Evolutionary conservation across 2,113 vertebrate genomes (phyloP).

Genomic region (Hippoglossus stenolepis): DNA sequence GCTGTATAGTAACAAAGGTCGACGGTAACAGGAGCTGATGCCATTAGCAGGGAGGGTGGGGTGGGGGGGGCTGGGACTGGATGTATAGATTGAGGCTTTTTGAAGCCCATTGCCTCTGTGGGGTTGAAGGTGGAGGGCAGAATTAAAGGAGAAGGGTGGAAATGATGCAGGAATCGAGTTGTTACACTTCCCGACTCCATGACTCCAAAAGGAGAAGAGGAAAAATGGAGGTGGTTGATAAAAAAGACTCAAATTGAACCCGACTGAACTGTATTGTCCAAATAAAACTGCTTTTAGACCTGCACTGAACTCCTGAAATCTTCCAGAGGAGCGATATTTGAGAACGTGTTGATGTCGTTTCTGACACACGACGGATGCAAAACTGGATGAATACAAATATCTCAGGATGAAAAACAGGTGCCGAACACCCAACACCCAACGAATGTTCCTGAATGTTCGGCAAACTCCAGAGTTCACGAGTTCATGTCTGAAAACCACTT

Average conservation of each 20-base stretch:
- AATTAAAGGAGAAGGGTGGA: neutral
- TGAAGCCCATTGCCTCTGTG: conserved; percentile 1
- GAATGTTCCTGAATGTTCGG: no score
- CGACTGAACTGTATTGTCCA: neutral
- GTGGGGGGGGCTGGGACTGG: conserved; percentile 33
- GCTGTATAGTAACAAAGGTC: conserved; percentile 21
- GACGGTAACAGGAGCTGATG: conserved; percentile 52
- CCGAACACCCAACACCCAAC: no score
- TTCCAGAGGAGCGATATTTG: no score
- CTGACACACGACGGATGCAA: no score
- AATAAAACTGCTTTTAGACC: neutral
- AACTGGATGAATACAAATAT: no score
- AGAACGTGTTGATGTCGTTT: no score
- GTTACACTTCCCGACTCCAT: neutral
- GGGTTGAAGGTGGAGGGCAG: conserved; percentile 1
- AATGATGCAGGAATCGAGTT: conserved; percentile 11
- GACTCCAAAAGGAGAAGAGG: conserved; percentile 1
- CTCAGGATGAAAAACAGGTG: no score
- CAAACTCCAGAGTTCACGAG: no score
- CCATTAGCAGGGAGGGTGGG: conserved; percentile 45
- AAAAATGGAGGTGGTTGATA: neutral
- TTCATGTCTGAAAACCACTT: no score
- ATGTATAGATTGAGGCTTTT: conserved; percentile 28
- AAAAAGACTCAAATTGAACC: no score
- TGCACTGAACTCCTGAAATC: no score